A percentile compares a stretch with the other conserved stretches of the same genome.
These are phyloP conservation scores for Climacteris rufus DNA, from an alignment of 2,113 vertebrate species.

Conservation along the genomic window DNA sequence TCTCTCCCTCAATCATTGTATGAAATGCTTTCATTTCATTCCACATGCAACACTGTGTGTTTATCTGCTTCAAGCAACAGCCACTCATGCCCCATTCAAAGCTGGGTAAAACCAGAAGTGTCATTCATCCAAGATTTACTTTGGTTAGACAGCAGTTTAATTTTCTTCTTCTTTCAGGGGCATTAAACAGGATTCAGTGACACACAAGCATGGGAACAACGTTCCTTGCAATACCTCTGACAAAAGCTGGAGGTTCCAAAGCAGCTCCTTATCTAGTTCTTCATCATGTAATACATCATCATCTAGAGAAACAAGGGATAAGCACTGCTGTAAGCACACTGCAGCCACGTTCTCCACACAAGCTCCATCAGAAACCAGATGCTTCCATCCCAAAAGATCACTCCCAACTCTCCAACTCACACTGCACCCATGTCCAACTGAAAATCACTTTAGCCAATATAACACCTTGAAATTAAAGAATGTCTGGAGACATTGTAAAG, in stretches of 20 bases:
- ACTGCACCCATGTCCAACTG: background rate
- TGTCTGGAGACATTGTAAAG: background rate
- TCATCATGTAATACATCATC: slow-evolving; percentile 94
- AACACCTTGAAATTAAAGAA: background rate
- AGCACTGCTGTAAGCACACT: background rate
- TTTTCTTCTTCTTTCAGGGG: background rate
- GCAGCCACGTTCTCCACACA: background rate
- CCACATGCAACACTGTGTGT: background rate
- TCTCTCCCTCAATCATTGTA: background rate
- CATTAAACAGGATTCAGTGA: background rate
- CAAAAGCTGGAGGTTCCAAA: slow-evolving; percentile 96
- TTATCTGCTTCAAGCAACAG: background rate
- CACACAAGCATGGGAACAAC: background rate
- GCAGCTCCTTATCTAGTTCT: slow-evolving; percentile 94
- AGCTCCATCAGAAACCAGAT: background rate
- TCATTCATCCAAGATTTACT: background rate
- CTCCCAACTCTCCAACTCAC: background rate
- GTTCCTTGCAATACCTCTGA: slow-evolving; percentile 84
- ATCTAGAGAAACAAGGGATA: slow-evolving; percentile 74
- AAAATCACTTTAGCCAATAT: background rate
- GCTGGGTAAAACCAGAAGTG: background rate
- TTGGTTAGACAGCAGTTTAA: background rate
- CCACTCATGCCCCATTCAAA: background rate
- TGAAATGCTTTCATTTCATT: background rate
- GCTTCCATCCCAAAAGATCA: background rate